Evolutionary conservation across 2,113 vertebrate species (phyloP), one percentile per base, ranked within the genome.

Genomic region (Percina caprodes): DNA sequence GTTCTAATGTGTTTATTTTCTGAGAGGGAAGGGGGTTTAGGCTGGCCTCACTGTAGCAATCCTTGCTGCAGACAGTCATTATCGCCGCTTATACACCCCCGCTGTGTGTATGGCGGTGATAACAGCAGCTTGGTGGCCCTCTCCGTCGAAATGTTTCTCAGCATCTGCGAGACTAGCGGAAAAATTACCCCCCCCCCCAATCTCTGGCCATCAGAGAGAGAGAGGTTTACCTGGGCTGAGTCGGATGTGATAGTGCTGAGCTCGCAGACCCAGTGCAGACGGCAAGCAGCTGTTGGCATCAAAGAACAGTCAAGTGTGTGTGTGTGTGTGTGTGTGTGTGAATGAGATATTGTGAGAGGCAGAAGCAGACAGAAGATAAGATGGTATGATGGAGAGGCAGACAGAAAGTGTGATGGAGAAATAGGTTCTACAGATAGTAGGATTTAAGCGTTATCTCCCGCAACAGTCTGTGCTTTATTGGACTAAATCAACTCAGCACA

Each of bases 1-100:
- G 63, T 80, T 86, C 71, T 80, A 79, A 77, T 83, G 80, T 89
- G 90, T 90, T 87, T 91, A 85, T 91, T 89, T 91, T 88, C 60
- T 5, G 66, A 72, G 61, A 60, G 39, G 0, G 39, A 10, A 10
- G 9, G 61, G 67, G 60, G 86, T 90, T 93, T 87, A 82, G 71
- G 21, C 77, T 88, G 78, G 86, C 79, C 83, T 83, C 55, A n/a
- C 46, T 55, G 75, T 71, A 73, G 68, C 61, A 39, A 48, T 62
- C 66, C 86, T 66, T 45, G 16, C 86, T 23, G 65, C 52, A 91
- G 85, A 93, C 82, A 13, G 26, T 72, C 78, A 89, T 89, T 87
- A 87, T 91, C 88, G 48, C 71, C 0, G n/a, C 56, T 67, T 77
- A 21, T 14, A 56, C 58, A 10, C 74, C 72, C 75, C 76, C 77